phyloP scores from a whole-genome alignment of 2,797 vertebrate species.

The Sparidentex hasta region DNA sequence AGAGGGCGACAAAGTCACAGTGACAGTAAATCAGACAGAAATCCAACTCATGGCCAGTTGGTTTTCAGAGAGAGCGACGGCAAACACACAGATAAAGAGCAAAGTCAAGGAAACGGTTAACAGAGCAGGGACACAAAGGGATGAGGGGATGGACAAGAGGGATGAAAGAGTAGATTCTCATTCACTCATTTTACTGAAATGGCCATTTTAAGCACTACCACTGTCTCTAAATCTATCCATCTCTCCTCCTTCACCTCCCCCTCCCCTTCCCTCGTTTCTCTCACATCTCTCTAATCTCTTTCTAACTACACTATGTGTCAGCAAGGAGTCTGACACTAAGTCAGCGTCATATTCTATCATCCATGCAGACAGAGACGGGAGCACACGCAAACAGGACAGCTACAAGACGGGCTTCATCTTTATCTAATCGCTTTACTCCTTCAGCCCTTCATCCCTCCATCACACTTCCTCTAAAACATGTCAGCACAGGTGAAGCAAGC shows the following conservation, averaged over 20 bases:
- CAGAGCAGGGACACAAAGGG: constrained; percentile 21
- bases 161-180: constrained; percentile 20
- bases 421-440: constrained; percentile 65
- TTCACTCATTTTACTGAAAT: constrained; percentile 32
- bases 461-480: constrained; percentile 39
- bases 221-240: constrained; percentile 52
- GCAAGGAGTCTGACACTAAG: constrained; percentile 74
- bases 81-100: constrained; percentile 15
- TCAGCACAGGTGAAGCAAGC: constrained; percentile 47
- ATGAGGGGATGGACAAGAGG: constrained; percentile 6
- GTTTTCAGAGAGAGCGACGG: constrained; percentile 15
- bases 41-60: constrained; percentile 25
- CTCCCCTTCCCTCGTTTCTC: constrained; percentile 4
- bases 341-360: constrained; percentile 75
- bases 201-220: constrained; percentile 34
- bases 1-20: constrained; percentile 30
- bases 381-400: constrained; percentile 71
- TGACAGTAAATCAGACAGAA: constrained; percentile 49
- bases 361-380: constrained; percentile 71
- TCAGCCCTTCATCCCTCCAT: constrained; percentile 56
- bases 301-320: constrained; percentile 64
- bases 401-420: constrained; percentile 67
- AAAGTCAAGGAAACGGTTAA: constrained; percentile 16
- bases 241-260: constrained; percentile 51
- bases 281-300: constrained; percentile 70